These are phyloP conservation scores for Tichodroma muraria DNA, from an alignment of 2,113 vertebrate species.

Conservation along the genomic window DNA sequence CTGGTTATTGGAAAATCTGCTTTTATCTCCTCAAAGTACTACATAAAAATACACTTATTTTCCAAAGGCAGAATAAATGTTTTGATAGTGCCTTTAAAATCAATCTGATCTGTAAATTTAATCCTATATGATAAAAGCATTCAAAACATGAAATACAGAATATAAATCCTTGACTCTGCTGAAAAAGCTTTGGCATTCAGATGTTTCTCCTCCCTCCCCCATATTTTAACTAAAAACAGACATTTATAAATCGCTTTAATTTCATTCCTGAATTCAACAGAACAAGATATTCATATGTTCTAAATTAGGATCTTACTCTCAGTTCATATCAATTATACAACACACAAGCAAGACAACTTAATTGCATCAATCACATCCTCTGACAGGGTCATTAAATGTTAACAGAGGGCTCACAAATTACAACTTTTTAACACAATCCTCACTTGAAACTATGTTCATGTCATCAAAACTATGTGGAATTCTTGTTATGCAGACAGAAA, in stretches of 20 bases:
- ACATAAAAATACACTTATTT: constrained; percentile 11
- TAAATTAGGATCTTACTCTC: constrained; percentile 80
- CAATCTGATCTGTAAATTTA: constrained; percentile 56
- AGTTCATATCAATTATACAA: constrained; percentile 86
- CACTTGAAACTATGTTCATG: constrained; percentile 29
- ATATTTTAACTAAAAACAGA: constrained; percentile 70
- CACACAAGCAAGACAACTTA: constrained; percentile 82
- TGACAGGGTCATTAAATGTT: constrained; percentile 76
- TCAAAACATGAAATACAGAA: constrained; percentile 55
- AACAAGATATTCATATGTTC: constrained; percentile 82
- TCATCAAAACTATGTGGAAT: background rate
- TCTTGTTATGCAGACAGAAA: background rate
- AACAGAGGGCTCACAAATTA: constrained; percentile 71
- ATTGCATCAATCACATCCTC: constrained; percentile 78
- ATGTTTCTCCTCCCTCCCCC: constrained; percentile 38
- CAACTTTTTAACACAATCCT: constrained; percentile 59
- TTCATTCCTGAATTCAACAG: constrained; percentile 76
- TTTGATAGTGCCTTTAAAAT: constrained; percentile 60
- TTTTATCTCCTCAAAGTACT: background rate
- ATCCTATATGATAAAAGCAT: constrained; percentile 55
- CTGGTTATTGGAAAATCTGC: background rate
- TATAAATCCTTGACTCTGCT: constrained; percentile 60
- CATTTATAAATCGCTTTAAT: constrained; percentile 80
- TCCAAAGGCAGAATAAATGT: constrained; percentile 51
- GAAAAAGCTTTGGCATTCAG: constrained; percentile 63